A percentile compares a stretch with the other conserved stretches of the same genome.
These are phyloP conservation scores for Astropecten irregularis DNA, from an alignment of 53 echinoderm and acorn worm species.

Conservation along the genomic window DNA sequence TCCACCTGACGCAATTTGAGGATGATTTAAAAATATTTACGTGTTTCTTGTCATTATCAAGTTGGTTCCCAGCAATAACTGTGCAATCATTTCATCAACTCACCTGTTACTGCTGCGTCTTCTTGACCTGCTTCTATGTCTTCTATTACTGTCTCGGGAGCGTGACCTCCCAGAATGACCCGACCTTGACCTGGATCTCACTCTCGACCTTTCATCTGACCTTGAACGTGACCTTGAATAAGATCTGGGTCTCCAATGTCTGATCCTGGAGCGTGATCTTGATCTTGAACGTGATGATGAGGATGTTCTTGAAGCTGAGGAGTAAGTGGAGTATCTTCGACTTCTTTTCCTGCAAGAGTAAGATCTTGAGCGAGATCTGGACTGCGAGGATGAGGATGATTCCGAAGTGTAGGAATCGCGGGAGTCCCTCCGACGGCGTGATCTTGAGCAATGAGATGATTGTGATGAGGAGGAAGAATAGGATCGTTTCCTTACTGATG, in stretches of 20 bases:
- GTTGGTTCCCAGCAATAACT: too few relatives aligned
- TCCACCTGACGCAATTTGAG: too few relatives aligned
- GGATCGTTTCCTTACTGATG: conserved; percentile 25
- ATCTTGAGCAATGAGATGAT: neutral
- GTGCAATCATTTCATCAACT: too few relatives aligned
- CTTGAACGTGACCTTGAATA: neutral
- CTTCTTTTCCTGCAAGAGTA: neutral
- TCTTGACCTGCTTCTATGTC: neutral
- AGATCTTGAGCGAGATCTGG: conserved; percentile 24
- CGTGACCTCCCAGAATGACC: conserved; percentile 9
- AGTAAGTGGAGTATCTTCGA: conserved; percentile 39
- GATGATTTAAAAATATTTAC: too few relatives aligned
- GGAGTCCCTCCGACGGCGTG: neutral
- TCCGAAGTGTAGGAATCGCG: neutral
- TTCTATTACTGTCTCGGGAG: neutral
- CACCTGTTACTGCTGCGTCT: too few relatives aligned
- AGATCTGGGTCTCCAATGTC: neutral
- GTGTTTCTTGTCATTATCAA: too few relatives aligned
- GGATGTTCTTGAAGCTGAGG: conserved; percentile 3
- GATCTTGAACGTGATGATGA: conserved; percentile 45
- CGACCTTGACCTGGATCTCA: neutral
- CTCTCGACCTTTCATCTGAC: neutral
- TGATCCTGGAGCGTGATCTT: conserved; percentile 4
- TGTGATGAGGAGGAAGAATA: conserved; percentile 14
- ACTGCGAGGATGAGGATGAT: conserved; percentile 8